Evolutionary conservation across 53 echinoderm and acorn worm genomes (phyloP).

Genomic region (Stichopus horrens): DNA sequence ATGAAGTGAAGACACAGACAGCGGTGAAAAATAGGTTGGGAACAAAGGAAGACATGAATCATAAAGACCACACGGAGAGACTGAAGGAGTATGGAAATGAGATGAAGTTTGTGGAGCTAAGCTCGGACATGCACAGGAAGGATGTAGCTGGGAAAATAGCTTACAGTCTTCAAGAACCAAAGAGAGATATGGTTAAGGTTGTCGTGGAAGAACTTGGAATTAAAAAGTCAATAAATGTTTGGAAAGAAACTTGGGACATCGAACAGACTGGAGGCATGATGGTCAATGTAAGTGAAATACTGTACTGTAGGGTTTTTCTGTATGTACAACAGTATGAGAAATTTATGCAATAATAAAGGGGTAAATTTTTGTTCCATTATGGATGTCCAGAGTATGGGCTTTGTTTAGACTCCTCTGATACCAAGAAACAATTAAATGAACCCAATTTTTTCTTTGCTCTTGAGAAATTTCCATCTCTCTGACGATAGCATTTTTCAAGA

Average conservation of each 20-base stretch:
- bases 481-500: no score
- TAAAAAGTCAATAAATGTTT: slow-evolving; percentile 70
- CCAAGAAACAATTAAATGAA: no score
- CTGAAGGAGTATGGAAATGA: slow-evolving; percentile 57
- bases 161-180: slow-evolving; percentile 80
- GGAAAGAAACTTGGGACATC: slow-evolving; percentile 64
- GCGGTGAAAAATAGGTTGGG: slow-evolving; percentile 27
- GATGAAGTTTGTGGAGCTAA: neutral
- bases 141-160: slow-evolving; percentile 77
- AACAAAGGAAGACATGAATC: neutral
- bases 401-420: neutral
- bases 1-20: neutral
- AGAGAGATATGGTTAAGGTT: slow-evolving; percentile 71
- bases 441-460: no score
- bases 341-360: neutral
- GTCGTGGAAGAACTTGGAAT: slow-evolving; percentile 80
- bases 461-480: no score
- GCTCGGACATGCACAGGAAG: slow-evolving; percentile 24
- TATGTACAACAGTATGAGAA: neutral
- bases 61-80: neutral
- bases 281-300: slow-evolving; percentile 60
- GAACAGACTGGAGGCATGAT: slow-evolving; percentile 91
- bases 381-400: neutral
- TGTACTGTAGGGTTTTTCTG: neutral
- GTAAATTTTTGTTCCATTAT: neutral